A percentile compares a stretch with the other conserved stretches of the same genome.
These are phyloP conservation scores for Cordilura impudica DNA, from an alignment of 2,888 invertebrate species.

Conservation along the genomic window DNA sequence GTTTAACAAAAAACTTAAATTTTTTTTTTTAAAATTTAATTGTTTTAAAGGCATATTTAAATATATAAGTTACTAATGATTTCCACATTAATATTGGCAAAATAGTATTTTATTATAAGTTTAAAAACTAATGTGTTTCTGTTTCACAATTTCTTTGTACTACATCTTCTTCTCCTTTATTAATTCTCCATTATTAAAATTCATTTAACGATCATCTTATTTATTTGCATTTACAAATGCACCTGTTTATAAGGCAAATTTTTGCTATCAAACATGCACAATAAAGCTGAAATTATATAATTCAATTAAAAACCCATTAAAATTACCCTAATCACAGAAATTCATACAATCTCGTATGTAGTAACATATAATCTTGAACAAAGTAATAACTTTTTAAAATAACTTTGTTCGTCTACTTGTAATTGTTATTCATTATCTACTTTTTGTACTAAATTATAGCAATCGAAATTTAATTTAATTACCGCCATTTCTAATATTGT, in stretches of 20 bases:
- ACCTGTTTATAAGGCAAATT: constrained; percentile 32
- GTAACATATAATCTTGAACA: no score
- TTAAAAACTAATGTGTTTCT: neutral
- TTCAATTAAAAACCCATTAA: constrained; percentile 63
- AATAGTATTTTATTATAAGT: neutral
- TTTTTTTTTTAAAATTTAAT: no score
- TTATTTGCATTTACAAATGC: constrained; percentile 50
- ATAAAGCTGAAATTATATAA: constrained; percentile 47
- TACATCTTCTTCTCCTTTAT: neutral
- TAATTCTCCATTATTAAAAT: constrained; percentile 30
- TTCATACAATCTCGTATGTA: no score
- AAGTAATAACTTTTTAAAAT: constrained; percentile 32
- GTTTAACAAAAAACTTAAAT: no score
- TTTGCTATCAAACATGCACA: constrained; percentile 10
- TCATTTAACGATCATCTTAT: constrained; percentile 28
- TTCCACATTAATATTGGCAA: constrained; percentile 18
- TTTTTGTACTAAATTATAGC: constrained; percentile 47
- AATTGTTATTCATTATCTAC: constrained; percentile 2
- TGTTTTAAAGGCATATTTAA: neutral
- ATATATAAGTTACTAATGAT: constrained; percentile 1
- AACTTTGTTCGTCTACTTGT: constrained; percentile 17
- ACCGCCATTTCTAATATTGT: constrained; percentile 58
- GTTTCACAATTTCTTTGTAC: constrained; percentile 2
- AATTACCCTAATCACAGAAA: constrained; percentile 10
- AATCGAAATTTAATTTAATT: constrained; percentile 59